Evolutionary conservation across 2,113 vertebrate genomes (phyloP), one percentile per base, ranked within the genome.

Genomic region (Patagioenas fasciata): DNA sequence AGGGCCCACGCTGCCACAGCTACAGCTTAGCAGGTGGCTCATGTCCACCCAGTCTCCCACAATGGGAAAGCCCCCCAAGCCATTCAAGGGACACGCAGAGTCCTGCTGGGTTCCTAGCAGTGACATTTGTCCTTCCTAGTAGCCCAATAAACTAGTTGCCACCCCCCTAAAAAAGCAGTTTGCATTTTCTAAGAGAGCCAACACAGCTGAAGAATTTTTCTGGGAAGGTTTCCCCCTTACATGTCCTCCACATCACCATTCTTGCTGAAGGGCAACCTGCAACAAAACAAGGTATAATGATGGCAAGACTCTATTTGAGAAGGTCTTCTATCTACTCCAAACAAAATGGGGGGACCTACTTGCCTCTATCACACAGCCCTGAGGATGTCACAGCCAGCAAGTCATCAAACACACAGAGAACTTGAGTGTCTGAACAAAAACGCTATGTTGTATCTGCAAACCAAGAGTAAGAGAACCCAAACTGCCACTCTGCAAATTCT

Each of bases 331-430:
- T 7, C 15, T 12, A 7, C 19, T 36, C 28, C 62, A 72, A 66
- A 72, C 2, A 15, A 18, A 85, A 31, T 0, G 0, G 11, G 32
- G 28, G 9, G 6, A 53, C 18, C 32, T 24, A 20, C 10, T 7
- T 57, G 26, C 24, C 32, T 48, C 34, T 34, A 16, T 32, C 34
- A 29, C 66, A 62, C 28, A 67, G 74, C 53, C 31, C 82, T 3
- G 4, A 66, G 15, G 53, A 36, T 31, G 42, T 16, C 84, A 78
- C 73, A 51, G 51, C 44, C 82, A 82, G 66, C 34, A 42, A 25
- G 50, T 24, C 69, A 29, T 1, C 3, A 0, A 25, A n/a, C 23
- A 34, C 36, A 36, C 1, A 1, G 4, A 70, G 28, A 29, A 65
- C 31, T 14, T 2, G 0, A 47, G 71, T 14, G 26, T 31, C 58